Conservation (phyloP, 2,113 vertebrate genomes). For the Lampris megalopsis region DNA sequence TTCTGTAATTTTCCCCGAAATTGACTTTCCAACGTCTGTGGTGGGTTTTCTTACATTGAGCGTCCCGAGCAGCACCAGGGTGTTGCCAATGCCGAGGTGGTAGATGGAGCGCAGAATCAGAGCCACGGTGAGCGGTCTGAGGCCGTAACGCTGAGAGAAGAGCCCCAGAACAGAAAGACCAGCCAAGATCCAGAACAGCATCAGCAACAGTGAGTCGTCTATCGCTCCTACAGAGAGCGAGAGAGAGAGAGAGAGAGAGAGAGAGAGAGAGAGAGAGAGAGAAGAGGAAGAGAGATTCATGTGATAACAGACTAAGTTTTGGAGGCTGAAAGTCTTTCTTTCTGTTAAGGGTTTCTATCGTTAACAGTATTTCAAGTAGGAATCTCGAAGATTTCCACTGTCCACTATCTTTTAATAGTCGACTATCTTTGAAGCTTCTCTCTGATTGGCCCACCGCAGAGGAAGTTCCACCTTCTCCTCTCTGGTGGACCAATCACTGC, state of each 20-base stretch:
- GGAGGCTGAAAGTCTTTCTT: too few relatives aligned
- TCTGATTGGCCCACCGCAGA: too few relatives aligned
- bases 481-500: too few relatives aligned
- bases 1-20: too few relatives aligned
- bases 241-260: background rate
- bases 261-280: background rate
- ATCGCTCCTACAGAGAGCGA: constrained; percentile 81
- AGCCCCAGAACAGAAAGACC: constrained; percentile 90
- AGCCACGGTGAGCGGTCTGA: constrained; percentile 90
- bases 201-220: constrained; percentile 88
- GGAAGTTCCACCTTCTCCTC: too few relatives aligned
- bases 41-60: constrained; percentile 72
- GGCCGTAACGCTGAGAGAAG: constrained; percentile 90
- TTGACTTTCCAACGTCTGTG: too few relatives aligned
- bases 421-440: too few relatives aligned
- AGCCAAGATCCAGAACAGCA: constrained; percentile 92
- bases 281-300: background rate
- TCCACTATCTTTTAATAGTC: too few relatives aligned
- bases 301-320: too few relatives aligned
- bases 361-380: too few relatives aligned
- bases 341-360: too few relatives aligned
- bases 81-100: constrained; percentile 94
- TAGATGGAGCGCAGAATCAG: constrained; percentile 94
- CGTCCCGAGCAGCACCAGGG: constrained; percentile 90
- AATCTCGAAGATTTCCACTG: too few relatives aligned